Conservation (phyloP, 2,888 invertebrate species). For the Aplocera efformata region DNA sequence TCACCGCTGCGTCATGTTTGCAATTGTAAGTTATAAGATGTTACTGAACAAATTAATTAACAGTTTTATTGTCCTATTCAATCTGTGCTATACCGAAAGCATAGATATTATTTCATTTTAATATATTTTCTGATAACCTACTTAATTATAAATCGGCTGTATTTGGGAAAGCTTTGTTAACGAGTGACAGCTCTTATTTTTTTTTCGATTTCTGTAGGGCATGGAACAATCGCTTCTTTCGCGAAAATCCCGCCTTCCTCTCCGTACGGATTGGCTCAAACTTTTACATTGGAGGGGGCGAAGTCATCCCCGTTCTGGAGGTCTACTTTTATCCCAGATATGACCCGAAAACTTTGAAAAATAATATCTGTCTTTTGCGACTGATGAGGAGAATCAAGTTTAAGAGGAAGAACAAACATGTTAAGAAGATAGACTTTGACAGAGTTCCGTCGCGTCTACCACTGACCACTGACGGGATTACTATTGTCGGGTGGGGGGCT, state of each 20-base stretch:
- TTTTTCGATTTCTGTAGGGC: constrained; percentile 40
- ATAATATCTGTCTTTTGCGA: constrained; percentile 58
- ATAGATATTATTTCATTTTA: too few species aligned
- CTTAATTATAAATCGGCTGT: too few species aligned
- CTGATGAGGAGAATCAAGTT: constrained; percentile 41
- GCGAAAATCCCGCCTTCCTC: constrained; percentile 64
- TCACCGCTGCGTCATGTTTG: constrained; percentile 65
- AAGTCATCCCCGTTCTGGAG: constrained; percentile 49
- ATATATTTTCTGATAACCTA: too few species aligned
- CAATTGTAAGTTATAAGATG: constrained; percentile 69
- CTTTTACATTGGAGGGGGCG: constrained; percentile 52
- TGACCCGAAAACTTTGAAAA: constrained; percentile 46
- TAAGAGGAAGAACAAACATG: constrained; percentile 22
- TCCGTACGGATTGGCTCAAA: constrained; percentile 58
- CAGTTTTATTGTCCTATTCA: too few species aligned
- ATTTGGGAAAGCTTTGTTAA: too few species aligned
- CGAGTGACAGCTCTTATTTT: too few species aligned
- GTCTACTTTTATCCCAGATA: constrained; percentile 62
- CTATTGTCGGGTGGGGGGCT: constrained; percentile 64
- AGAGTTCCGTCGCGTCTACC: constrained; percentile 35
- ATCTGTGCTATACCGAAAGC: too few species aligned
- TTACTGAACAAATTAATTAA: too few species aligned
- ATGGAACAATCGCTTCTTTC: constrained; percentile 63
- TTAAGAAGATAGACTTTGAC: constrained; percentile 58
- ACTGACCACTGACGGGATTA: constrained; percentile 43